phyloP scores from a whole-genome alignment of 2,888 invertebrate species.

The Agrypnus murinus region DNA sequence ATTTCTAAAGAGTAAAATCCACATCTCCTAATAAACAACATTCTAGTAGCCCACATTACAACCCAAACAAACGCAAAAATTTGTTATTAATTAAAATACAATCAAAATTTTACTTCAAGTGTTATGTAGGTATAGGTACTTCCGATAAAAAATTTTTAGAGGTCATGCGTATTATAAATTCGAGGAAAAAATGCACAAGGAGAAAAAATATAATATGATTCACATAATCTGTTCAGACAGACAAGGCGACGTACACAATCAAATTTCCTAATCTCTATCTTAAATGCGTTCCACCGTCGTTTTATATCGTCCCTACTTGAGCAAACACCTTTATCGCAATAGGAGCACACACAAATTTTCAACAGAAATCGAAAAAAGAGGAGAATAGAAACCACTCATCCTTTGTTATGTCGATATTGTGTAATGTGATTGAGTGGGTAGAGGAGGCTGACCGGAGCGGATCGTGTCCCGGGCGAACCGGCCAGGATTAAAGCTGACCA shows the following conservation, averaged over 20 bases:
- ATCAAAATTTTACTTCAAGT: too few species aligned
- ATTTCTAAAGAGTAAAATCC: too few species aligned
- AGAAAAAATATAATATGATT: constrained; percentile 7
- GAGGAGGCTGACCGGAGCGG: constrained; percentile 39
- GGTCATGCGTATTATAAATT: neutral
- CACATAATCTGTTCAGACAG: constrained; percentile 18
- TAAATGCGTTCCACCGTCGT: constrained; percentile 38
- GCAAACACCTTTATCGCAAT: constrained; percentile 44
- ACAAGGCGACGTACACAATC: constrained; percentile 41
- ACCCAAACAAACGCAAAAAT: too few species aligned
- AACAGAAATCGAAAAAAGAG: constrained; percentile 43
- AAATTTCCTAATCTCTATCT: constrained; percentile 39
- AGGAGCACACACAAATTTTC: neutral
- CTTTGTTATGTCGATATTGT: constrained; percentile 51
- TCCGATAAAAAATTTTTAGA: neutral
- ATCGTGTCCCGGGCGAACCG: constrained; percentile 60
- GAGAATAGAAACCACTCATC: constrained; percentile 44
- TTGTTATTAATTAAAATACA: too few species aligned
- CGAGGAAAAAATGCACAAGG: neutral
- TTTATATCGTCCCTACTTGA: constrained; percentile 41
- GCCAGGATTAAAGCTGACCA: constrained; percentile 61
- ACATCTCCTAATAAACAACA: too few species aligned
- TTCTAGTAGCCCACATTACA: too few species aligned
- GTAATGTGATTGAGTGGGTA: constrained; percentile 57
- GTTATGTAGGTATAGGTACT: too few species aligned